Evolutionary conservation across 2,888 invertebrate genomes (phyloP), one percentile per base, ranked within the genome.

Genomic region (Cosmia pyralina): DNA sequence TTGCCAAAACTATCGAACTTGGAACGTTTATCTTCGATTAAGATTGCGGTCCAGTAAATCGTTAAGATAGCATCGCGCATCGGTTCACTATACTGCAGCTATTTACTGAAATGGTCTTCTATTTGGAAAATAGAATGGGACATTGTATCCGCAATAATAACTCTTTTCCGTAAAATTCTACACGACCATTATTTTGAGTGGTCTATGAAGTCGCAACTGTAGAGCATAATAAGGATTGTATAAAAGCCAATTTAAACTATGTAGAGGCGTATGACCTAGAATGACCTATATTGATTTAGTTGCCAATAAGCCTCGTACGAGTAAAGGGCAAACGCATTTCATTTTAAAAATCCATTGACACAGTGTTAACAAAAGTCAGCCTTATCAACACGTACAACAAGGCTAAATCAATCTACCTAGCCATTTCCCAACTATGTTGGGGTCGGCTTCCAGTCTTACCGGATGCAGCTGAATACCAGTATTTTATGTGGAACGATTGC

Each of bases 1-100:
- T 76, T 79, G 57, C 57, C 50, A 79, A 76, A 83, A 71, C 63
- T 58, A 76, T 50, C 34, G 22, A 70, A 66, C 44, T 73, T 53
- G 19, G 53, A 52, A 22, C 48, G 41, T 77, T 74, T 66, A 82
- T 81, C 58, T 82, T 68, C 34, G 69, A 70, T 69, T 70, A 65
- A 77, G 63, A 64, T 34, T 67, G 52, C 38, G 59, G 22, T 68
- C 63, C 59, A 81, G 62, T 66, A 72, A 34, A 34, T 72, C 50
- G 11, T 34, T 34, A 60, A 68, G 63, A 74, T 65, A 60, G 17
- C 17, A 78, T 77, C n/a, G 11, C 38, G 17, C 2, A 28, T 38
- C 41, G 0, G 48, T 60, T 65, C 11, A 44, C 52, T 66, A 38
- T 50, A 22, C 22, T 63, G 50, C 19, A 38, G 34, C 8, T 53